These are phyloP conservation scores for Burhinus bistriatus DNA, from an alignment of 2,113 vertebrate species.

Conservation along the genomic window DNA sequence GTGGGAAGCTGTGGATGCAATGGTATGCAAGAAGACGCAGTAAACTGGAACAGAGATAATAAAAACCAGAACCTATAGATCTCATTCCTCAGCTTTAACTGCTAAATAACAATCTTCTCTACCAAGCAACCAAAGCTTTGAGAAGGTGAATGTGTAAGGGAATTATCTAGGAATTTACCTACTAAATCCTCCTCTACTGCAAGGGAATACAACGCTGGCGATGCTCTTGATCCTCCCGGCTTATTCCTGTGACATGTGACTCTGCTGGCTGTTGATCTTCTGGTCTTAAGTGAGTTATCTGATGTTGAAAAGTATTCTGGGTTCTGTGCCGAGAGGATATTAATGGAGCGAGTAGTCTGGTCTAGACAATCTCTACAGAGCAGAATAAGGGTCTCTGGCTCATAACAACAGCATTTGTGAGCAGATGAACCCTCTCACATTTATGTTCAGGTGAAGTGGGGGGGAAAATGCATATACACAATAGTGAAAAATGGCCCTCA, in stretches of 20 bases:
- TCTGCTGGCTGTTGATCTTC: not conserved
- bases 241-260: not conserved
- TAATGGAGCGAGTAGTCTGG: not conserved
- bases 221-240: not conserved
- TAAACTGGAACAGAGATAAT: not conserved
- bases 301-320: not conserved
- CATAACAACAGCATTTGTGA: not conserved
- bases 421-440: not conserved
- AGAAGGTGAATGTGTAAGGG: not conserved
- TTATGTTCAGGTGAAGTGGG: not conserved
- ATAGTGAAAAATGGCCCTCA: not conserved
- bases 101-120: not conserved
- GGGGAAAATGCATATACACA: not conserved
- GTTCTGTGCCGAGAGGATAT: not conserved
- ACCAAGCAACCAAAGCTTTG: not conserved
- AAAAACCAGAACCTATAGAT: not conserved
- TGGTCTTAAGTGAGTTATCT: not conserved
- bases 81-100: not conserved
- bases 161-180: not conserved
- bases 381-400: not conserved
- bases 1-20: not conserved
- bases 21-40: not conserved
- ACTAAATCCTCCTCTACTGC: not conserved
- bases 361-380: not conserved
- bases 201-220: not conserved